These are phyloP conservation scores for Drosophila rubida DNA, from an alignment of 2,888 invertebrate species.

Conservation along the genomic window DNA sequence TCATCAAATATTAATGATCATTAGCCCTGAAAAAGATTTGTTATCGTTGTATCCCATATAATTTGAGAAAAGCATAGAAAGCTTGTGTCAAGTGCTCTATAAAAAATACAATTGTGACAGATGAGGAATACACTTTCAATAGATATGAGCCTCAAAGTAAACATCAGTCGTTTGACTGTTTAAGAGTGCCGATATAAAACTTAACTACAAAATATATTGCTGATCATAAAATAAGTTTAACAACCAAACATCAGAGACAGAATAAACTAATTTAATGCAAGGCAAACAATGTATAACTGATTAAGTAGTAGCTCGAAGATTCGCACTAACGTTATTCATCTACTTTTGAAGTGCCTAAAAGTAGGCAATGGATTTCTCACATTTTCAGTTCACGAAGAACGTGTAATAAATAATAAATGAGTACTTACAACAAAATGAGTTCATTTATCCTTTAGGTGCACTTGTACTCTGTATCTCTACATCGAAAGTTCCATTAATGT, in stretches of 20 bases:
- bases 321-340: not conserved
- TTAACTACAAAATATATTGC: not conserved
- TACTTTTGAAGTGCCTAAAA: conserved; percentile 19
- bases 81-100: not conserved
- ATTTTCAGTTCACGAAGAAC: not conserved
- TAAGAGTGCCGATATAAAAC: not conserved
- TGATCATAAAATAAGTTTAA: not conserved
- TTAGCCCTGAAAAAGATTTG: not conserved
- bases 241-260: too few species aligned
- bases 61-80: not conserved
- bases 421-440: not conserved
- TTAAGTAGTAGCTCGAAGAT: not conserved
- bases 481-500: conserved; percentile 28
- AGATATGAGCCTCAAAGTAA: not conserved
- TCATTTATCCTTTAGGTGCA: not conserved
- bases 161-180: not conserved
- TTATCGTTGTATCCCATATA: not conserved
- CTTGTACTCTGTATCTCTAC: conserved; percentile 1
- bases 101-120: conserved; percentile 1
- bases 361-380: conserved; percentile 2
- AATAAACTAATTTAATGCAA: too few species aligned
- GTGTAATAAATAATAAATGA: not conserved
- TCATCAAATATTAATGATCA: not conserved
- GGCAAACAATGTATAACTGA: not conserved
- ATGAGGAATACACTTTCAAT: not conserved